phyloP scores from a whole-genome alignment of 2,113 vertebrate species.

The Tragelaphus scriptus region DNA sequence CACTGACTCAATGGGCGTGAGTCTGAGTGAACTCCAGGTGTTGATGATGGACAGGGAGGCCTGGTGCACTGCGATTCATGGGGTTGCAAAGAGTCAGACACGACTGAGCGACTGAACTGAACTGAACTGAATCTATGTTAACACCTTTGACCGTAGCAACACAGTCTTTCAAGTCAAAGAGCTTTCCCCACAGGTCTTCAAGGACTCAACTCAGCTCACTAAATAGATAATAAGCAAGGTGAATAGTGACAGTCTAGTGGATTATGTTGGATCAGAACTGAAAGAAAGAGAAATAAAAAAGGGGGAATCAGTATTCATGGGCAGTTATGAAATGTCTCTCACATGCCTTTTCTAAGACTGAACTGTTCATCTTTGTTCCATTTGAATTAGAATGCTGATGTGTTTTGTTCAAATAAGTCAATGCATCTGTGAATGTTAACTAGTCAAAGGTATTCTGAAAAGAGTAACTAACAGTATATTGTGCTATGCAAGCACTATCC shows the following conservation, averaged over 20 bases:
- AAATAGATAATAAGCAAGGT: constrained; percentile 34
- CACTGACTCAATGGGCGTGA: no score
- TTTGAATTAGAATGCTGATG: background rate
- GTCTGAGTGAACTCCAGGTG: no score
- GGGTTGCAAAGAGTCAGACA: no score
- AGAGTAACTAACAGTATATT: background rate
- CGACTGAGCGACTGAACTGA: no score
- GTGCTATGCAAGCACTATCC: background rate
- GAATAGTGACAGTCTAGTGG: constrained; percentile 13
- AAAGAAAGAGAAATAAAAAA: background rate
- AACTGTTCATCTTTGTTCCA: background rate
- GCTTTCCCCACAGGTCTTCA: constrained; percentile 11
- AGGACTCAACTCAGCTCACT: constrained; percentile 19
- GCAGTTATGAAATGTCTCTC: background rate
- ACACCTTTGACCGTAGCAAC: constrained; percentile 37
- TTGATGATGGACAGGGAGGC: no score
- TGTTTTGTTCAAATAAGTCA: background rate
- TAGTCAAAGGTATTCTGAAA: background rate
- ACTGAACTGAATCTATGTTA: constrained; percentile 26
- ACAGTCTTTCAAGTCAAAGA: constrained; percentile 19
- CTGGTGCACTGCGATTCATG: no score
- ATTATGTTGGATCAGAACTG: background rate
- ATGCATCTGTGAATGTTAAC: background rate
- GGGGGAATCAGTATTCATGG: no score
- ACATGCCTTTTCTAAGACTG: background rate